phyloP scores from a whole-genome alignment of 2,888 invertebrate genomes.

The Pilophorus perplexus region DNA sequence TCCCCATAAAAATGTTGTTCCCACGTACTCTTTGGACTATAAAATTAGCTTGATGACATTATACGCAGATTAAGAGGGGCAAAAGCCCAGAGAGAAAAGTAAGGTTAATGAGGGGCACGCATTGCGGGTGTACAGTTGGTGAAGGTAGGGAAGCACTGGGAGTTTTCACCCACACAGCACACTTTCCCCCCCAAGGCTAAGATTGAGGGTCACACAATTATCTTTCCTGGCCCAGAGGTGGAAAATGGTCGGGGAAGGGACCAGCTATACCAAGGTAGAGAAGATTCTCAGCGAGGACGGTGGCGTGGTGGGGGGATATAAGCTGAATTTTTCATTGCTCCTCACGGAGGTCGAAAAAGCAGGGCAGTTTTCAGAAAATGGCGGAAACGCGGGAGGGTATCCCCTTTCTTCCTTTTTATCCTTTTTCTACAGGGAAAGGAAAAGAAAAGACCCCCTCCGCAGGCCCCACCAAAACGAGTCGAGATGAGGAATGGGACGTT shows the following conservation, averaged over 20 bases:
- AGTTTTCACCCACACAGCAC: neutral
- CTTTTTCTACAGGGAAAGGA: neutral
- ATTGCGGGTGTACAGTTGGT: slow-evolving; percentile 16
- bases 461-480: neutral
- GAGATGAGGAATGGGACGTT: slow-evolving; percentile 35
- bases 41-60: slow-evolving; percentile 34
- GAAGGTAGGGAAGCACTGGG: neutral
- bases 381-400: neutral
- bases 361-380: slow-evolving; percentile 13
- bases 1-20: slow-evolving; percentile 15
- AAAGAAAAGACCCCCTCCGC: neutral
- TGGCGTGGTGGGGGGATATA: neutral
- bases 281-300: neutral
- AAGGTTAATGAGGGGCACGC: slow-evolving; percentile 34
- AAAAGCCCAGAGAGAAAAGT: neutral
- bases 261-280: too few relatives aligned
- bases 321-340: neutral
- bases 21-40: slow-evolving; percentile 19
- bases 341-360: neutral
- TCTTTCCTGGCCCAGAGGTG: neutral
- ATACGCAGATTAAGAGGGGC: slow-evolving; percentile 2
- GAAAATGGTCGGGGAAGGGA: too few relatives aligned
- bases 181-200: neutral
- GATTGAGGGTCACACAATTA: neutral
- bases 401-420: neutral